Percentiles rank a stretch among this genome's conserved stretches.
Evolutionary conservation across 2,888 invertebrate genomes (phyloP).

Genomic region (Agrotis exclamationis): DNA sequence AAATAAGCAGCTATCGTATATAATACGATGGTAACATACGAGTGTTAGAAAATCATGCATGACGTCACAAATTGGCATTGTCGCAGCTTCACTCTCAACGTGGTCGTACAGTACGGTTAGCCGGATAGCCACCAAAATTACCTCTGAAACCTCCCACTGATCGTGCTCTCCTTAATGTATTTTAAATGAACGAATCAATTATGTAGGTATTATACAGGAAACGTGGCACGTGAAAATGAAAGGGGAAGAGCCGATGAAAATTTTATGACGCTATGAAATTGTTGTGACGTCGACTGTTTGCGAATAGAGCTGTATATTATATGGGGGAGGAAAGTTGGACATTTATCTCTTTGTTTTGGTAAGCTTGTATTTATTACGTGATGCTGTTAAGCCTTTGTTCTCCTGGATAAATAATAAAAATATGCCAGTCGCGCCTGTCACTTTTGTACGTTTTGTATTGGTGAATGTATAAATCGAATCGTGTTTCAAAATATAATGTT

Average conservation of each 20-base stretch:
- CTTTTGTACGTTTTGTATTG: background rate
- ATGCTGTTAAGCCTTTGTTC: conserved; percentile 70
- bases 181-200: conserved; percentile 85
- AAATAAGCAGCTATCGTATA: too few relatives aligned
- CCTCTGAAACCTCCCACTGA: conserved; percentile 74
- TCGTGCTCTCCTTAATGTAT: conserved; percentile 82
- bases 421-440: background rate
- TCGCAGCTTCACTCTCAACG: too few relatives aligned
- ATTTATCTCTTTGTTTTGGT: conserved; percentile 67
- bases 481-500: too few relatives aligned
- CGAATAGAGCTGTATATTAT: conserved; percentile 32
- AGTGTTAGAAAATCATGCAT: too few relatives aligned
- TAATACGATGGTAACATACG: too few relatives aligned
- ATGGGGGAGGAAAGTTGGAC: conserved; percentile 48
- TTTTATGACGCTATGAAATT: conserved; percentile 74
- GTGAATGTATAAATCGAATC: too few relatives aligned
- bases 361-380: conserved; percentile 67
- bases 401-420: background rate
- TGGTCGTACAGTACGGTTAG: conserved; percentile 31
- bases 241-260: conserved; percentile 73
- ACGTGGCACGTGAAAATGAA: conserved; percentile 77
- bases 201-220: conserved; percentile 78
- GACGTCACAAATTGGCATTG: too few relatives aligned
- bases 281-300: conserved; percentile 60
- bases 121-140: conserved; percentile 73